Evolutionary conservation across 2,888 invertebrate genomes (phyloP).

Genomic region (Hypomecis atomaria): DNA sequence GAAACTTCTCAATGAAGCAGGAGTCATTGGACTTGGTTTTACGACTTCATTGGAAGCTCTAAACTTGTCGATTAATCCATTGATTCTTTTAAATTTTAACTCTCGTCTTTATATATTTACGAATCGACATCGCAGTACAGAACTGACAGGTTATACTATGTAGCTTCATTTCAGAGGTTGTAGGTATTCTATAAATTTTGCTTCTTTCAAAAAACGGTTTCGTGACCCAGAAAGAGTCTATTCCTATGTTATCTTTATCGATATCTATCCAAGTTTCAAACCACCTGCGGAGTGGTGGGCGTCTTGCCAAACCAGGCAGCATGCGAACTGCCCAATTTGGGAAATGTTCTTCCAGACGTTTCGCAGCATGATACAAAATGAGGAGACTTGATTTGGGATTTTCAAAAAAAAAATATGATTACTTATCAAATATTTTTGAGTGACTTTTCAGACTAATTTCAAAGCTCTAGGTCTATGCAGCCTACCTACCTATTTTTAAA

Average conservation of each 20-base stretch:
- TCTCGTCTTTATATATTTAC: neutral
- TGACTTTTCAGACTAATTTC: too few relatives aligned
- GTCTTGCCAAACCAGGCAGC: constrained; percentile 29
- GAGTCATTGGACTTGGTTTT: constrained; percentile 17
- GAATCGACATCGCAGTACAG: too few relatives aligned
- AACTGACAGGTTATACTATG: too few relatives aligned
- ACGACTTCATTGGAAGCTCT: constrained; percentile 9
- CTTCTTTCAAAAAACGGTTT: neutral
- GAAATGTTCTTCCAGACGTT: constrained; percentile 12
- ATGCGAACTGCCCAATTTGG: constrained; percentile 23
- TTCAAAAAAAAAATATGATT: too few relatives aligned
- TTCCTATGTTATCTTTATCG: constrained; percentile 1
- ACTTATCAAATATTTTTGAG: too few relatives aligned
- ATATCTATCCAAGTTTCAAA: neutral
- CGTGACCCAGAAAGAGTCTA: constrained; percentile 2
- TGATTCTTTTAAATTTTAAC: too few relatives aligned
- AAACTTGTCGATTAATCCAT: constrained; percentile 3
- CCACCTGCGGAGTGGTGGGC: constrained; percentile 24
- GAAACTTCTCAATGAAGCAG: constrained; percentile 23
- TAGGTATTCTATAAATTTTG: too few relatives aligned
- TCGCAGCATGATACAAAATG: constrained; percentile 1
- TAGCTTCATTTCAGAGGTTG: too few relatives aligned
- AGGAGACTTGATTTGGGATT: neutral
- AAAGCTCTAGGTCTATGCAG: too few relatives aligned
- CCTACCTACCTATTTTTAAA: too few relatives aligned